Evolutionary conservation across 2,797 vertebrate species (phyloP).

Genomic region (Schizopygopsis malacanthus): DNA sequence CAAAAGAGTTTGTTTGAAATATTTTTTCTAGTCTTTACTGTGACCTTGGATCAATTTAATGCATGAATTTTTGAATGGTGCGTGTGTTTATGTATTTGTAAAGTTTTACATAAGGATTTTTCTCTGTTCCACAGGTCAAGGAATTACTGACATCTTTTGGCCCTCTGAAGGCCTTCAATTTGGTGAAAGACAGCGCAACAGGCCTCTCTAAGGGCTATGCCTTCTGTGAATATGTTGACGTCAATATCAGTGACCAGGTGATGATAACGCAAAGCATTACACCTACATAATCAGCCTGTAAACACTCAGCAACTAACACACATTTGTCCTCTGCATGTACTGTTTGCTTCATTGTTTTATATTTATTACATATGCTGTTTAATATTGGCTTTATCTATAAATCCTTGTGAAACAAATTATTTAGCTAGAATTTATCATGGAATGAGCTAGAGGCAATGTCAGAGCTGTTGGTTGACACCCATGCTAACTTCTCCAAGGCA

Average conservation of each 20-base stretch:
- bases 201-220: constrained; percentile 94
- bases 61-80: not conserved
- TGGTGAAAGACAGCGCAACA: constrained; percentile 95
- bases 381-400: not conserved
- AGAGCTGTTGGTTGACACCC: not conserved
- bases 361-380: not conserved
- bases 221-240: constrained; percentile 96
- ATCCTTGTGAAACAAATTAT: not conserved
- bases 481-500: constrained; percentile 29
- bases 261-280: not conserved
- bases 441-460: not conserved
- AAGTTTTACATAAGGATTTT: not conserved
- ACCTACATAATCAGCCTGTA: not conserved
- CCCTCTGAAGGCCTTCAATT: constrained; percentile 92
- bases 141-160: constrained; percentile 93
- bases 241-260: constrained; percentile 95
- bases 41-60: not conserved
- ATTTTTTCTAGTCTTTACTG: not conserved
- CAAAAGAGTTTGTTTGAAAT: not conserved
- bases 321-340: not conserved
- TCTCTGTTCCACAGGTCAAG: constrained; percentile 80
- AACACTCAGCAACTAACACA: not conserved
- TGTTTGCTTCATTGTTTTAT: not conserved
- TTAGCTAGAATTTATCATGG: not conserved
- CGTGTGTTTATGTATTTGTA: not conserved